These are phyloP conservation scores for Dastarcus helophoroides DNA, from an alignment of 2,888 invertebrate genomes.

Conservation along the genomic window DNA sequence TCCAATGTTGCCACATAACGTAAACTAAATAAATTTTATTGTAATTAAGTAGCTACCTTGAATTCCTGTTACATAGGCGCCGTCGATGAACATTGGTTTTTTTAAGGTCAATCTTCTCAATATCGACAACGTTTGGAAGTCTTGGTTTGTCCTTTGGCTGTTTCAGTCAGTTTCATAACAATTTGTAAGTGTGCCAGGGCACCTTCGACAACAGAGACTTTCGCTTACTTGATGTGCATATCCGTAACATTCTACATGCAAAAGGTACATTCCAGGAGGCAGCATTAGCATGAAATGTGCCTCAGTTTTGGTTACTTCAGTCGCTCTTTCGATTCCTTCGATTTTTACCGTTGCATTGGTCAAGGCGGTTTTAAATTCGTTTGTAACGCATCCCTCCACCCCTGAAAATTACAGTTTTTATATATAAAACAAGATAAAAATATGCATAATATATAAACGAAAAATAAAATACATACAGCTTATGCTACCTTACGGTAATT, in stretches of 20 bases:
- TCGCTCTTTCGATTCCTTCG: constrained; percentile 43
- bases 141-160: constrained; percentile 10
- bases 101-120: too few species aligned
- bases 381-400: constrained; percentile 57
- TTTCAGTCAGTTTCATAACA: constrained; percentile 13
- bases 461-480: too few species aligned
- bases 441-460: too few species aligned
- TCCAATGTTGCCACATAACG: too few species aligned
- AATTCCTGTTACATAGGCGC: too few species aligned
- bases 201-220: constrained; percentile 36
- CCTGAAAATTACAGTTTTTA: constrained; percentile 40
- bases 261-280: constrained; percentile 53
- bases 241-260: constrained; percentile 50
- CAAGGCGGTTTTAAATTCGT: constrained; percentile 51
- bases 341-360: constrained; percentile 62
- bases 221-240: constrained; percentile 43
- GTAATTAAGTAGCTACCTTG: too few species aligned
- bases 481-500: too few species aligned
- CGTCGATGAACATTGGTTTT: too few species aligned
- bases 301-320: constrained; percentile 53
- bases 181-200: constrained; percentile 33
- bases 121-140: too few species aligned
- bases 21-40: too few species aligned
- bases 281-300: constrained; percentile 64
- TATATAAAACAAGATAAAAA: too few species aligned